These are phyloP conservation scores for Aphelenchoides fujianensis DNA, from an alignment of 1,140 invertebrate genomes.

Conservation along the genomic window DNA sequence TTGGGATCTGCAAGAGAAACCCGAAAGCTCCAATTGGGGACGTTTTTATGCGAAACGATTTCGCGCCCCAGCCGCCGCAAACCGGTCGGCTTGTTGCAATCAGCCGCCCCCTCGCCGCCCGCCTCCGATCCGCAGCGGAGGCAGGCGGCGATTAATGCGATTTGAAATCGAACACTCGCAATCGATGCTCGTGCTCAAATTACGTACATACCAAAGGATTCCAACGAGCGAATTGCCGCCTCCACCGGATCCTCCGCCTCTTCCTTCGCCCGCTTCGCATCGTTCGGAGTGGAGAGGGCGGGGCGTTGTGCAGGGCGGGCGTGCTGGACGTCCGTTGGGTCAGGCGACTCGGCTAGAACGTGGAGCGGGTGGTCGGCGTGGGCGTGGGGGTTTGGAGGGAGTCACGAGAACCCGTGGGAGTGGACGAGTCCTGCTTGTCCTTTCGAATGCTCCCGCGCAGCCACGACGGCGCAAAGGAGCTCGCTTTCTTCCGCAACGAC, in stretches of 20 bases:
- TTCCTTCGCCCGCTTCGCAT: background rate
- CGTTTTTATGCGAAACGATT: background rate
- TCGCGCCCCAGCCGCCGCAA: background rate
- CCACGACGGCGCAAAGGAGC: background rate
- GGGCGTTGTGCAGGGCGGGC: background rate
- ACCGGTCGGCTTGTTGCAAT: background rate
- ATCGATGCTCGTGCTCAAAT: slow-evolving; percentile 8
- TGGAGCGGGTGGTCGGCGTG: background rate
- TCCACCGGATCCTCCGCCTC: slow-evolving; percentile 38
- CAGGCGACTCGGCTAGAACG: slow-evolving; percentile 4
- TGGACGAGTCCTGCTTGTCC: background rate
- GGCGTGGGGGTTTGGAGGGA: background rate
- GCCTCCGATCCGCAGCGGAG: background rate
- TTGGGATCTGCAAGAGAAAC: slow-evolving; percentile 15
- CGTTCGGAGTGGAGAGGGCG: background rate
- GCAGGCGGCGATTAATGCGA: background rate
- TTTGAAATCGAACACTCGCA: slow-evolving; percentile 2
- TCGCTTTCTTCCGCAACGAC: slow-evolving; percentile 24
- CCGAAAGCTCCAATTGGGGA: background rate
- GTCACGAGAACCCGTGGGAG: background rate
- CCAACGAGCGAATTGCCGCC: slow-evolving; percentile 41
- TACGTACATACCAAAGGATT: slow-evolving; percentile 44
- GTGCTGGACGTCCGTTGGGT: slow-evolving; percentile 3
- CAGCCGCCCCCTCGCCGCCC: background rate
- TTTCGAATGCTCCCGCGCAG: background rate